Percentiles rank a stretch among this genome's conserved stretches.
These are phyloP conservation scores for Phalacrocorax brasilianus DNA, from an alignment of 2,113 vertebrate genomes.

Conservation along the genomic window DNA sequence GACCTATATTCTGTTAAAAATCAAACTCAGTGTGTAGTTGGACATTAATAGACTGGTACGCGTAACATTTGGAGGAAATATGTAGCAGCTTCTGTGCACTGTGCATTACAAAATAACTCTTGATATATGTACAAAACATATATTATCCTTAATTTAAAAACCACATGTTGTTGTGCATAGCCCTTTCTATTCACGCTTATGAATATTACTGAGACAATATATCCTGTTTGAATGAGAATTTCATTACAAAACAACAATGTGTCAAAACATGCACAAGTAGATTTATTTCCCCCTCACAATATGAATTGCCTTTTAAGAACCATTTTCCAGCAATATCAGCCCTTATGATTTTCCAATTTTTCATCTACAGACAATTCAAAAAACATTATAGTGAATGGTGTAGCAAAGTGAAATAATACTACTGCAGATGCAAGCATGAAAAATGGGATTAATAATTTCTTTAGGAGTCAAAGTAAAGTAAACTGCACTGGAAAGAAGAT, in stretches of 20 bases:
- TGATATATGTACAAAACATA: background rate
- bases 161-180: background rate
- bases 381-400: background rate
- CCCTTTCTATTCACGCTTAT: background rate
- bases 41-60: background rate
- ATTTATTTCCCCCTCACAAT: background rate
- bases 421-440: background rate
- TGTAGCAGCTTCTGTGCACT: background rate
- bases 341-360: background rate
- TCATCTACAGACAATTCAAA: background rate
- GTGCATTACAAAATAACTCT: background rate
- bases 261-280: background rate
- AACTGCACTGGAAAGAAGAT: background rate
- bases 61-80: background rate
- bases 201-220: background rate
- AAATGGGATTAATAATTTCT: background rate
- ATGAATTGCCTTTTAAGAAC: background rate
- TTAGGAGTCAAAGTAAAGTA: background rate
- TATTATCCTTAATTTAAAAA: background rate
- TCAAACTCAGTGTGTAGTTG: background rate
- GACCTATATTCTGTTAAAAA: background rate
- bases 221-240: background rate
- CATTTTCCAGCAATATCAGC: background rate
- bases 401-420: background rate
- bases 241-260: background rate